A percentile compares a stretch with the other conserved stretches of the same genome.
phyloP scores from a whole-genome alignment of 2,113 vertebrate genomes.

The Alethe castanea region DNA sequence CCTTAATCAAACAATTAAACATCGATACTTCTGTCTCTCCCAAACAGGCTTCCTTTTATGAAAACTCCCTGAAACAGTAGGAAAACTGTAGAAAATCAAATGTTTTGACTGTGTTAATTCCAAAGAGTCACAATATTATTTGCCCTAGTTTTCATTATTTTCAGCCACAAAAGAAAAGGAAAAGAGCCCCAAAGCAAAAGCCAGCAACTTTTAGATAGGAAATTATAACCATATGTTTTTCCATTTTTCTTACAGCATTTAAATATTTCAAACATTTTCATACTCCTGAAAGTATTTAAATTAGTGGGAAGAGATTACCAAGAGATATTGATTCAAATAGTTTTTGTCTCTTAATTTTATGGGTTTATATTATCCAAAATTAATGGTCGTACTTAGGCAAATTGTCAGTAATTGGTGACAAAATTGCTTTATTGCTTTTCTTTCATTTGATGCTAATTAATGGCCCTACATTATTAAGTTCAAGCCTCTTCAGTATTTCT shows the following conservation, averaged over 20 bases:
- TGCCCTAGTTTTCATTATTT: neutral
- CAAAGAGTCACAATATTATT: neutral
- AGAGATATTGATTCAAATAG: constrained; percentile 62
- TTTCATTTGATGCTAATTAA: constrained; percentile 74
- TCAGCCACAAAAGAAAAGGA: neutral
- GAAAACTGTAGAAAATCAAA: neutral
- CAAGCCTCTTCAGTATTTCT: constrained; percentile 36
- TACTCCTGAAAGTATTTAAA: constrained; percentile 21
- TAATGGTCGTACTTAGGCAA: constrained; percentile 72
- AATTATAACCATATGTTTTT: constrained; percentile 7
- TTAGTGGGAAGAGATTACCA: constrained; percentile 29
- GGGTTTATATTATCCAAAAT: constrained; percentile 70
- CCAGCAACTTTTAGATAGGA: neutral
- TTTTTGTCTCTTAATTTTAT: constrained; percentile 64
- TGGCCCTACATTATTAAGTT: constrained; percentile 51
- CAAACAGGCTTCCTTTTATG: neutral
- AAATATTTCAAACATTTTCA: constrained; percentile 29
- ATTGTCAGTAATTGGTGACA: constrained; percentile 77
- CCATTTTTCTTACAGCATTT: neutral
- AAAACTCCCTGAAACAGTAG: neutral
- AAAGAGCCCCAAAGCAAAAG: neutral
- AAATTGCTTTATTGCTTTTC: constrained; percentile 77
- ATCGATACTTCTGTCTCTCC: neutral
- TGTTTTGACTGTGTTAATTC: neutral
- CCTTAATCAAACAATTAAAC: neutral